phyloP scores from a whole-genome alignment of 1,140 invertebrate species.

The Oncopodura yosiiana region DNA sequence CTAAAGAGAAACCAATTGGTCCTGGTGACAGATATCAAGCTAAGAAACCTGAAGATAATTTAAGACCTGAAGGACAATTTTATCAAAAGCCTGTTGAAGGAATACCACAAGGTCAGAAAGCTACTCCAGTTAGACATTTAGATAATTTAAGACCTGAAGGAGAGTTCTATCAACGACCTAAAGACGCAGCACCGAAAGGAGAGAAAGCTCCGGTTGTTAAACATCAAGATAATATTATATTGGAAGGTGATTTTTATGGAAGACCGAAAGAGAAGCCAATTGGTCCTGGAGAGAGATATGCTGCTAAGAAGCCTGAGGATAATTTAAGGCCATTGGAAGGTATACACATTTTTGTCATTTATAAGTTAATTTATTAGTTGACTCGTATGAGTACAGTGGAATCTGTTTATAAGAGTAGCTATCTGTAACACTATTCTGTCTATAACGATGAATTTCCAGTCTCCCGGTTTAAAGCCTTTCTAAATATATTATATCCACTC shows the following conservation, averaged over 20 bases:
- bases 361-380: no score
- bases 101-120: conserved; percentile 39
- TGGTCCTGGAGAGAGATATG: conserved; percentile 42
- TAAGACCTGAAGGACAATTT: conserved; percentile 42
- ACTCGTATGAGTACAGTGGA: no score
- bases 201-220: conserved; percentile 39
- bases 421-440: no score
- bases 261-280: conserved; percentile 37
- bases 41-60: conserved; percentile 37
- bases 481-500: no score
- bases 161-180: conserved; percentile 40
- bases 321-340: conserved; percentile 50
- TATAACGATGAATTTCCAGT: no score
- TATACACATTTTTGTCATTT: no score
- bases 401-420: no score
- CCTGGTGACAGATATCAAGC: conserved; percentile 2
- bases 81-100: conserved; percentile 32
- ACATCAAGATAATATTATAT: conserved; percentile 45
- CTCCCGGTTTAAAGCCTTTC: no score
- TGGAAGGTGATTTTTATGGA: conserved; percentile 43
- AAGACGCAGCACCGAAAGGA: conserved; percentile 29
- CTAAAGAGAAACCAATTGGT: conserved; percentile 6
- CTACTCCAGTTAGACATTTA: conserved; percentile 35
- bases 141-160: conserved; percentile 49
- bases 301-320: conserved; percentile 46